A percentile compares a stretch with the other conserved stretches of the same genome.
Evolutionary conservation across 2,888 invertebrate species (phyloP).

Genomic region (Meliscaeva auricollis): DNA sequence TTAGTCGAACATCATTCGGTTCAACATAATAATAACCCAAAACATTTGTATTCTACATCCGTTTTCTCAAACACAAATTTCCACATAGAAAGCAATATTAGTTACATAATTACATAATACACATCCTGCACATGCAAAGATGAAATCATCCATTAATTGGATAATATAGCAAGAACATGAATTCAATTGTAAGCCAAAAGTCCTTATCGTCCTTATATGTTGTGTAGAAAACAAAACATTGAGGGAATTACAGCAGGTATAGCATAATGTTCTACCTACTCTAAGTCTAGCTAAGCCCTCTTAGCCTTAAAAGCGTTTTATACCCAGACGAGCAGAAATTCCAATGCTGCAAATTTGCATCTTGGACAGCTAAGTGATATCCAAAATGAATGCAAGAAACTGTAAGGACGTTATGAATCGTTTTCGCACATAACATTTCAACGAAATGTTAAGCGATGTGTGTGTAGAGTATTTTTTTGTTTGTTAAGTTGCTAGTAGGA

Average conservation of each 20-base stretch:
- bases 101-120: too few species aligned
- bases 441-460: background rate
- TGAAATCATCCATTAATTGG: constrained; percentile 13
- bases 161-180: constrained; percentile 21
- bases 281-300: background rate
- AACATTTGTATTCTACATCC: background rate
- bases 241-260: background rate
- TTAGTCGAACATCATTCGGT: background rate
- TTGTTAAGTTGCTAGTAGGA: background rate
- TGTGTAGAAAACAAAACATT: background rate
- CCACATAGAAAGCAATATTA: too few species aligned
- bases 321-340: background rate
- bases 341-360: background rate
- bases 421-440: constrained; percentile 15
- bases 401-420: constrained; percentile 11
- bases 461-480: background rate
- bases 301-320: background rate
- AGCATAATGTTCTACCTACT: background rate
- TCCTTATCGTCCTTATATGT: background rate
- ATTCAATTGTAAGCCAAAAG: constrained; percentile 2
- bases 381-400: background rate
- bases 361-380: background rate
- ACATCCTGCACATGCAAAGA: background rate
- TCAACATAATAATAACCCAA: background rate
- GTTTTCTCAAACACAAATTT: too few species aligned